phyloP scores from a whole-genome alignment of 2,113 vertebrate genomes.

The Bujurquina vittata region DNA sequence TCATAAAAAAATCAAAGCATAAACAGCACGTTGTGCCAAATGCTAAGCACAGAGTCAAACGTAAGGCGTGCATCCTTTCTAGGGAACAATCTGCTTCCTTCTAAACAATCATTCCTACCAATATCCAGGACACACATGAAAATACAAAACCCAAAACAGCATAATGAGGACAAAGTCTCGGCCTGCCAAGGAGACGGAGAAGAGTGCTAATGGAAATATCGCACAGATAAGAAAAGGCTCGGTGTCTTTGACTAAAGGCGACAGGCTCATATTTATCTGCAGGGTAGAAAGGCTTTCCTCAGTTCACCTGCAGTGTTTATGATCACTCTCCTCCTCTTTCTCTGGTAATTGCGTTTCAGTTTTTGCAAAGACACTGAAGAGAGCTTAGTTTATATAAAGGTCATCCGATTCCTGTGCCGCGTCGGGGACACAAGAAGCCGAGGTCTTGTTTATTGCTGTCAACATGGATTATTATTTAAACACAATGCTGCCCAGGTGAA shows the following conservation, averaged over 20 bases:
- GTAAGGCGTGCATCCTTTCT: not conserved
- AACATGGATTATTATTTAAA: slow-evolving; percentile 13
- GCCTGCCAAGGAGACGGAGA: slow-evolving; percentile 15
- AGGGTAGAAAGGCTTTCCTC: slow-evolving; percentile 12
- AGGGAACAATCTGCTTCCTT: not conserved
- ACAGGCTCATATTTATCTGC: slow-evolving; percentile 31
- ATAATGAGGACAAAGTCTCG: slow-evolving; percentile 42
- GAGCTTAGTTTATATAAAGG: slow-evolving; percentile 22
- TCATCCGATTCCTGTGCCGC: not conserved
- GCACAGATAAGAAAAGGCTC: slow-evolving; percentile 20
- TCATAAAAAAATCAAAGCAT: not conserved
- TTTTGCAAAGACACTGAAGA: slow-evolving; percentile 13
- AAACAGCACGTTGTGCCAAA: not conserved
- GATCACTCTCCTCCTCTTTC: slow-evolving; percentile 14
- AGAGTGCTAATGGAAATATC: slow-evolving; percentile 27
- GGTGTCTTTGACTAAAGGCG: slow-evolving; percentile 27
- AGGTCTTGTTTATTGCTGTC: not conserved
- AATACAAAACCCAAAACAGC: slow-evolving; percentile 24
- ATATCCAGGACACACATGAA: not conserved
- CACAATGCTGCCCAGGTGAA: slow-evolving; percentile 4
- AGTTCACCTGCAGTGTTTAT: slow-evolving; percentile 28
- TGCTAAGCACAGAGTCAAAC: not conserved
- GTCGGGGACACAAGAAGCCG: not conserved
- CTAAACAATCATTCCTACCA: not conserved
- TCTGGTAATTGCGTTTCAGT: slow-evolving; percentile 8